Conservation (phyloP, 2,888 invertebrate species). For the Chironomus riparius region DNA sequence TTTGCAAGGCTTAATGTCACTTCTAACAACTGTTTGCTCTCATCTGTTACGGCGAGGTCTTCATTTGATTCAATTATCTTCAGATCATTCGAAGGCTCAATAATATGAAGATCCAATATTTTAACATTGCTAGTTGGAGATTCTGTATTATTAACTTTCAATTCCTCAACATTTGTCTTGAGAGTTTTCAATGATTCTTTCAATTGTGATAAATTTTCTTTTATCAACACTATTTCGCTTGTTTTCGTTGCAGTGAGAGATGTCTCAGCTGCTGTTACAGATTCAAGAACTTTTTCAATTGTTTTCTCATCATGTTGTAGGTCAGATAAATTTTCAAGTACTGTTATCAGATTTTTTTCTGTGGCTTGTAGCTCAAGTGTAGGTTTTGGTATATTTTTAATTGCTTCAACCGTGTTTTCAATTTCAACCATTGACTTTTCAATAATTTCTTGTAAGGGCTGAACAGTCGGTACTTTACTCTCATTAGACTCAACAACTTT, state of each 20-base stretch:
- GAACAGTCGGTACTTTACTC: too few species aligned
- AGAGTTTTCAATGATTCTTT: constrained; percentile 25
- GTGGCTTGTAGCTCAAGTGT: neutral
- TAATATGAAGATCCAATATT: neutral
- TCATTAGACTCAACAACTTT: too few species aligned
- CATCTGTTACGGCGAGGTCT: too few species aligned
- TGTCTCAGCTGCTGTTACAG: neutral
- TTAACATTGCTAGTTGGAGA: constrained; percentile 28
- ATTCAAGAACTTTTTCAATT: neutral
- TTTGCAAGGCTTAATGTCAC: neutral
- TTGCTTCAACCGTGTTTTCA: neutral
- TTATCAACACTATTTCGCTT: neutral
- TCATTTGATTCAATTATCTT: neutral
- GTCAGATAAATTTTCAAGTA: neutral
- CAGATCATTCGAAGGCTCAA: neutral
- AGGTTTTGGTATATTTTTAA: neutral
- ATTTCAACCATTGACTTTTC: constrained; percentile 10
- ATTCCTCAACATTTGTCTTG: constrained; percentile 28
- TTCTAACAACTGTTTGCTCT: neutral
- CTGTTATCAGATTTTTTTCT: neutral
- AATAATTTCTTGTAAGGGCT: neutral
- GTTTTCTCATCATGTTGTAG: neutral
- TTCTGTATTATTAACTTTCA: constrained; percentile 29
- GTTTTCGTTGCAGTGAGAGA: neutral
- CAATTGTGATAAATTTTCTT: neutral